These are phyloP conservation scores for Tetraneura akinire DNA, from an alignment of 1,140 invertebrate genomes.

Conservation along the genomic window DNA sequence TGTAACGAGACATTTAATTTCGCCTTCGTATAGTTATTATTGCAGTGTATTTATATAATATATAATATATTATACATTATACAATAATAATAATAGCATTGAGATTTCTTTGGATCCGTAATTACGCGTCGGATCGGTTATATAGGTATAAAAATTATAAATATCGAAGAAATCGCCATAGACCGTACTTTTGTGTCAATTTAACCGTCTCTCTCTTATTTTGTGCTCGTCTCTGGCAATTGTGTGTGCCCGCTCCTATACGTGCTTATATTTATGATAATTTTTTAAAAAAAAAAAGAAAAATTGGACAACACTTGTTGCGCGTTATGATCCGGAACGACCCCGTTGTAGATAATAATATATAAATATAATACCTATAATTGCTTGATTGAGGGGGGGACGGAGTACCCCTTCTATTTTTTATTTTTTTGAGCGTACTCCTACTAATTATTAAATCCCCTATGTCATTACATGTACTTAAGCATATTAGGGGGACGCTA, in stretches of 20 bases:
- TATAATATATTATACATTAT: too few species aligned
- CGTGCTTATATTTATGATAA: slow-evolving; percentile 15
- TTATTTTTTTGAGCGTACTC: too few species aligned
- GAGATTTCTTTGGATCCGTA: slow-evolving; percentile 19
- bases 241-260: too few species aligned
- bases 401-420: too few species aligned
- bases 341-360: neutral
- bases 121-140: neutral
- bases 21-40: neutral
- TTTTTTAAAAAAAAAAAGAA: slow-evolving; percentile 1
- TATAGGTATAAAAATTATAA: too few species aligned
- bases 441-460: too few species aligned
- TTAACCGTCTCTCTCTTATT: neutral
- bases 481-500: too few species aligned
- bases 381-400: too few species aligned
- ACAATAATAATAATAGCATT: neutral
- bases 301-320: slow-evolving; percentile 21
- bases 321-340: slow-evolving; percentile 23
- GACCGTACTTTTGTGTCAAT: slow-evolving; percentile 1
- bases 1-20: slow-evolving; percentile 15
- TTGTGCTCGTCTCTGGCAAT: too few species aligned
- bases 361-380: too few species aligned
- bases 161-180: slow-evolving; percentile 11
- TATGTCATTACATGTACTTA: too few species aligned
- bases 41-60: too few species aligned